A percentile compares a stretch with the other conserved stretches of the same genome.
phyloP scores from a whole-genome alignment of 2,888 invertebrate species.

The Caprella mutica region DNA sequence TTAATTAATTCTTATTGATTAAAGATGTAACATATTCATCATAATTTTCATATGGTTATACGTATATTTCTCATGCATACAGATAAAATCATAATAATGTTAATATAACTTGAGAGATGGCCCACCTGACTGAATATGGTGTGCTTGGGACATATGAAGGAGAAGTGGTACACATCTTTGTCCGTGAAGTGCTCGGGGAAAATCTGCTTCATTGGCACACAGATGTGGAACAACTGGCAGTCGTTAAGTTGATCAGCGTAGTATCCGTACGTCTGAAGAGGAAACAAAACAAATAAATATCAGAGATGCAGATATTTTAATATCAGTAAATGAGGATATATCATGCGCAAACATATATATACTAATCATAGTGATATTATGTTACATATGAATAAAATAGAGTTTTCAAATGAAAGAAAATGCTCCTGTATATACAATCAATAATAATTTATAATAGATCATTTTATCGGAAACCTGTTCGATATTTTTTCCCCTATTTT shows the following conservation, averaged over 20 bases:
- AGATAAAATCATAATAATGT: neutral
- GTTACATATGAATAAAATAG: too few relatives aligned
- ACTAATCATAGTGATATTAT: too few relatives aligned
- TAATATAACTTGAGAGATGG: too few relatives aligned
- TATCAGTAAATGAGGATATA: neutral
- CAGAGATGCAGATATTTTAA: neutral
- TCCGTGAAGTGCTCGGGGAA: slow-evolving; percentile 21
- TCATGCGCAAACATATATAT: too few relatives aligned
- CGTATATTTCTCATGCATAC: neutral
- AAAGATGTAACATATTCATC: neutral
- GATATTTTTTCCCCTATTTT: too few relatives aligned
- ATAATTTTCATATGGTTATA: neutral
- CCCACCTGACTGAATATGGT: slow-evolving; percentile 31
- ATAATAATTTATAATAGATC: too few relatives aligned
- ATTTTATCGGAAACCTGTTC: too few relatives aligned
- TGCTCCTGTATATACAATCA: too few relatives aligned
- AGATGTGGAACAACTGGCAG: slow-evolving; percentile 32
- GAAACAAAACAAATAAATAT: neutral
- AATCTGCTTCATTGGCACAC: slow-evolving; percentile 26
- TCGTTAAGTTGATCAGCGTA: slow-evolving; percentile 32
- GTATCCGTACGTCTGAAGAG: slow-evolving; percentile 27
- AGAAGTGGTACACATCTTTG: slow-evolving; percentile 21
- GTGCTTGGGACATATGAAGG: slow-evolving; percentile 31
- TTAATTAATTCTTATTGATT: neutral
- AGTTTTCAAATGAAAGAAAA: too few relatives aligned